Evolutionary conservation across 2,888 invertebrate genomes (phyloP).

Genomic region (Plutella xylostella): DNA sequence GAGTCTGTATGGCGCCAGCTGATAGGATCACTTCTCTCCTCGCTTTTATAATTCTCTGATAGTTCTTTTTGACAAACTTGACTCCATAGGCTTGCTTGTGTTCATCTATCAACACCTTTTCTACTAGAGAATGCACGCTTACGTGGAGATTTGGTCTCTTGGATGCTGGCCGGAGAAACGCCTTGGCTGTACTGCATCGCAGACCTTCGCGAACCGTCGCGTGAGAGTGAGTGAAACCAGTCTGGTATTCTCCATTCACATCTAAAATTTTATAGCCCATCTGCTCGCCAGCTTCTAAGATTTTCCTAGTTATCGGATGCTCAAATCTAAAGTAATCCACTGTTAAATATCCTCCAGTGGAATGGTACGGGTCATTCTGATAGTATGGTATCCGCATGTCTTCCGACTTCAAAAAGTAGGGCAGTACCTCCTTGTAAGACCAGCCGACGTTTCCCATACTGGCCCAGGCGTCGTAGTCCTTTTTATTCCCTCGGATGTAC

Average conservation of each 20-base stretch:
- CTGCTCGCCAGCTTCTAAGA: conserved; percentile 77
- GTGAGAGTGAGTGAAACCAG: conserved; percentile 82
- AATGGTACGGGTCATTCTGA: conserved; percentile 73
- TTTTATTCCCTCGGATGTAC: conserved; percentile 85
- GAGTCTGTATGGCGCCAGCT: conserved; percentile 86
- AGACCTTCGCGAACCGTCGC: conserved; percentile 83
- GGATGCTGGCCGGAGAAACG: conserved; percentile 76
- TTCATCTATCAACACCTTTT: conserved; percentile 74
- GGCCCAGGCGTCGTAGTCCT: conserved; percentile 90
- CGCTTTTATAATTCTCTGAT: conserved; percentile 68
- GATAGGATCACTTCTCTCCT: conserved; percentile 85
- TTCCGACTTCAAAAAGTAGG: conserved; percentile 85
- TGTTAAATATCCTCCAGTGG: conserved; percentile 77
- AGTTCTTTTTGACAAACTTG: conserved; percentile 70
- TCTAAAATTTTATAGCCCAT: conserved; percentile 78
- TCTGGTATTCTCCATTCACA: conserved; percentile 82
- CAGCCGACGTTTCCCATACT: conserved; percentile 80
- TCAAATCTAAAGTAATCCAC: conserved; percentile 79
- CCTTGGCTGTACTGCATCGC: conserved; percentile 87
- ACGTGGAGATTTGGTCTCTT: conserved; percentile 81
- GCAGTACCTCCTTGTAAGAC: conserved; percentile 79
- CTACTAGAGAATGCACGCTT: conserved; percentile 75
- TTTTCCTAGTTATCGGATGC: conserved; percentile 76
- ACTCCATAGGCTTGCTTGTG: conserved; percentile 76
- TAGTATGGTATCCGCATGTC: conserved; percentile 76